phyloP scores from a whole-genome alignment of 2,888 invertebrate genomes.

The Cynaeus angustus region DNA sequence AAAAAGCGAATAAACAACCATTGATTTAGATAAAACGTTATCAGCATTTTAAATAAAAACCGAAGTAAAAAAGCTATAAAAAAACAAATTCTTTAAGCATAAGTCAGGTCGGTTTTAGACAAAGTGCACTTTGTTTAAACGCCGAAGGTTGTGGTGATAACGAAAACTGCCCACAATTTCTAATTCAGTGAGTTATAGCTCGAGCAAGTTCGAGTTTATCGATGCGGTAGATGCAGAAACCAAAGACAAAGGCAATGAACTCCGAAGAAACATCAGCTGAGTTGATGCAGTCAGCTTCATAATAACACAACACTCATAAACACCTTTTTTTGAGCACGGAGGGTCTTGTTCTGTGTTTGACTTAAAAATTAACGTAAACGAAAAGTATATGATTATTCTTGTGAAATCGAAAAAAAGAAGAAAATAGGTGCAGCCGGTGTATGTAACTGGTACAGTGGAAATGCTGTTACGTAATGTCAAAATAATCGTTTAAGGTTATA shows the following conservation, averaged over 20 bases:
- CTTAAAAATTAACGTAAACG: conserved; percentile 14
- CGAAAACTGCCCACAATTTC: too few relatives aligned
- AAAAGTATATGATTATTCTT: conserved; percentile 10
- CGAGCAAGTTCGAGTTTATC: conserved; percentile 15
- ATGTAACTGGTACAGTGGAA: conserved; percentile 1
- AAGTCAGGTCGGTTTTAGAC: too few relatives aligned
- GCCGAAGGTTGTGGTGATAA: too few relatives aligned
- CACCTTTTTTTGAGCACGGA: not conserved
- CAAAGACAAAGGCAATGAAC: conserved; percentile 31
- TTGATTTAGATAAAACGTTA: too few relatives aligned
- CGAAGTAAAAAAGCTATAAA: too few relatives aligned
- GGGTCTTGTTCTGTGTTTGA: conserved; percentile 9
- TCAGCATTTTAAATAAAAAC: too few relatives aligned
- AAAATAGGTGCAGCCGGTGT: conserved; percentile 1
- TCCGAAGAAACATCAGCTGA: conserved; percentile 41
- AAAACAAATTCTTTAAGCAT: too few relatives aligned
- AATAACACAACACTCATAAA: not conserved
- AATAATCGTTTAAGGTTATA: not conserved
- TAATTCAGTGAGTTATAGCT: too few relatives aligned
- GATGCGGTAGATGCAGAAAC: conserved; percentile 6
- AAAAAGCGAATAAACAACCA: too few relatives aligned
- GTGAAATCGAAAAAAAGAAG: not conserved
- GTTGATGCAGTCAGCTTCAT: conserved; percentile 16
- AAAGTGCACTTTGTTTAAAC: too few relatives aligned
- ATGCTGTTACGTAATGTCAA: not conserved